Conservation (phyloP, 2,113 vertebrate species). For the Oryzias woworae region DNA sequence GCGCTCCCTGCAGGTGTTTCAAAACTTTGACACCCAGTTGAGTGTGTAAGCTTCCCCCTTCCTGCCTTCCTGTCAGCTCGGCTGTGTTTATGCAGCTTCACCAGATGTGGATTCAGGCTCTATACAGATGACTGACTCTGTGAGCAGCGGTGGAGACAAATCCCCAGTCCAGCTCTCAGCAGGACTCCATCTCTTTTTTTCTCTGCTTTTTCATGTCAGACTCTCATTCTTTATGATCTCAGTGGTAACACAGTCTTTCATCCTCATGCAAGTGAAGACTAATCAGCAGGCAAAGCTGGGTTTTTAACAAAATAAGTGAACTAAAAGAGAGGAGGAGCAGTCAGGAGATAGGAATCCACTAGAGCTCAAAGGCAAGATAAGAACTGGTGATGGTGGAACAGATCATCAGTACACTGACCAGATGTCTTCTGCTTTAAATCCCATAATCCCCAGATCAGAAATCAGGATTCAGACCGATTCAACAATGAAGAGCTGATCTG, state of each 20-base stretch:
- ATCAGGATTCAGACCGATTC: too few species aligned
- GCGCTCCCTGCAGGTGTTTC: conserved; percentile 12
- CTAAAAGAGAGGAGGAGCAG: too few species aligned
- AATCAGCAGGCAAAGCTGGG: too few species aligned
- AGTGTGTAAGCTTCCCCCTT: conserved; percentile 29
- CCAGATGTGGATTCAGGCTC: conserved; percentile 63
- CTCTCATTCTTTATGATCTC: conserved; percentile 8
- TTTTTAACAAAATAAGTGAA: too few species aligned
- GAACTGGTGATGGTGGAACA: too few species aligned
- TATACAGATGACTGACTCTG: conserved; percentile 58
- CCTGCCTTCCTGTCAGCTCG: conserved; percentile 18
- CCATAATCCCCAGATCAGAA: too few species aligned
- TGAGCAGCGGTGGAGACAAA: conserved; percentile 53
- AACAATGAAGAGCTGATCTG: too few species aligned
- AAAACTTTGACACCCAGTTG: conserved; percentile 15
- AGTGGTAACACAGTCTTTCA: background rate
- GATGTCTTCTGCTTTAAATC: too few species aligned
- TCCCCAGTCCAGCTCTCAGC: conserved; percentile 49
- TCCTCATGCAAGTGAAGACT: too few species aligned
- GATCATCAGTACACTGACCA: too few species aligned
- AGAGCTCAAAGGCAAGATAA: too few species aligned
- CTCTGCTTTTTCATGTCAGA: conserved; percentile 30
- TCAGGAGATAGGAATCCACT: too few species aligned
- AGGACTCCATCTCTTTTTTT: conserved; percentile 20
- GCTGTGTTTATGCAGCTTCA: conserved; percentile 37